Percentiles rank a stretch among this genome's conserved stretches.
Evolutionary conservation across 2,888 invertebrate genomes (phyloP).

Genomic region (Phytoseiulus persimilis): DNA sequence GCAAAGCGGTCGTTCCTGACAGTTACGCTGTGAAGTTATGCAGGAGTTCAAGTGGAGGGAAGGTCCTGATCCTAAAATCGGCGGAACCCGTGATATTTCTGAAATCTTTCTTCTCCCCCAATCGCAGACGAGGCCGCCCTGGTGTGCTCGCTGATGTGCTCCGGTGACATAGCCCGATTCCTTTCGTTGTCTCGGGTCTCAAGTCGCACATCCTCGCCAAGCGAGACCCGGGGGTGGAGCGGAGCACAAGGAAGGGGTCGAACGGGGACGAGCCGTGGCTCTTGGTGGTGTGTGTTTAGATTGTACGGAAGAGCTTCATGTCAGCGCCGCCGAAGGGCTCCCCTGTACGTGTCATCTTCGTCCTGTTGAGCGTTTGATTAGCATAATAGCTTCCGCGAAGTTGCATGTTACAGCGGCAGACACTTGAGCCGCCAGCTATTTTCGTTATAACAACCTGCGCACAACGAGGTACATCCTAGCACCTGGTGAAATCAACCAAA

Average conservation of each 20-base stretch:
- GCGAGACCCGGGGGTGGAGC: background rate
- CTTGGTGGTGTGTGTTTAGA: background rate
- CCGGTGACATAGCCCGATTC: background rate
- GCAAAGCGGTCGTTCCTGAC: background rate
- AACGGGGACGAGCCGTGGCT: background rate
- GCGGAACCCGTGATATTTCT: background rate
- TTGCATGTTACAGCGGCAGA: background rate
- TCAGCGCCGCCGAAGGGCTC: background rate
- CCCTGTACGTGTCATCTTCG: slow-evolving; percentile 19
- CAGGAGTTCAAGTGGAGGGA: too few species aligned
- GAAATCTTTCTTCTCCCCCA: background rate
- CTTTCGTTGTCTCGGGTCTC: background rate
- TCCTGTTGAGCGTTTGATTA: slow-evolving; percentile 27
- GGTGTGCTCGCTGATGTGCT: background rate
- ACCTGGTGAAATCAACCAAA: background rate
- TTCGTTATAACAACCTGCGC: background rate
- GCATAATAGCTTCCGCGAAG: slow-evolving; percentile 33
- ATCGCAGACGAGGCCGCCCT: background rate
- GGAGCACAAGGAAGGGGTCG: background rate
- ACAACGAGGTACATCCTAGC: background rate
- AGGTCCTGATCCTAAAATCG: background rate
- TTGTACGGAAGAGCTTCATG: background rate
- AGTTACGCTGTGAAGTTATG: background rate
- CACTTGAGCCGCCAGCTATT: background rate
- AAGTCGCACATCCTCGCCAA: background rate